These are phyloP conservation scores for Scolanthus callimorphus DNA, from an alignment of 92 coral and sea anemone species.

Conservation along the genomic window DNA sequence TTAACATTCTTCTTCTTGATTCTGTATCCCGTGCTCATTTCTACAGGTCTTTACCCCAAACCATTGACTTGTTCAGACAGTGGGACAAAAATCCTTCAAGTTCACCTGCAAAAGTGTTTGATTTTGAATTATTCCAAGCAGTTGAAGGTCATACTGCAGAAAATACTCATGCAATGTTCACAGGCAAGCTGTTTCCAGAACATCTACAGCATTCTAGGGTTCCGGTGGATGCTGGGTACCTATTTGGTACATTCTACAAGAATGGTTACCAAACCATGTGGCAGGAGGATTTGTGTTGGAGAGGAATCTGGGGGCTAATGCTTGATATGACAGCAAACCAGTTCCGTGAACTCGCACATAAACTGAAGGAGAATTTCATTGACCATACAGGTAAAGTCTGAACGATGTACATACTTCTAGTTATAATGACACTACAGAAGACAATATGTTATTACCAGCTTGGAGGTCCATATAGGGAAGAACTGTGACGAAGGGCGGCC, in stretches of 20 bases:
- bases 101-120: conserved; percentile 54
- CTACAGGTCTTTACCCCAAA: conserved; percentile 86
- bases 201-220: neutral
- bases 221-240: conserved; percentile 25
- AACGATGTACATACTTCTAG: too few relatives aligned
- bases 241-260: conserved; percentile 2
- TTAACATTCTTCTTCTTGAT: conserved; percentile 75
- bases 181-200: conserved; percentile 56
- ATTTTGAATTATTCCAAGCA: conserved; percentile 80
- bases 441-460: too few relatives aligned
- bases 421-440: too few relatives aligned
- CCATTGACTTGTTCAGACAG: conserved; percentile 48
- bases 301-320: conserved; percentile 36
- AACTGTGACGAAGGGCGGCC: too few relatives aligned
- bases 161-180: conserved; percentile 79
- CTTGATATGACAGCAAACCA: conserved; percentile 10
- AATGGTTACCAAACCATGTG: conserved; percentile 59
- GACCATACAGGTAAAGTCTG: conserved; percentile 32
- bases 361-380: conserved; percentile 16
- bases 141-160: conserved; percentile 82
- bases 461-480: too few relatives aligned
- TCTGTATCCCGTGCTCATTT: conserved; percentile 90
- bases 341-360: conserved; percentile 7
- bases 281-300: conserved; percentile 67
- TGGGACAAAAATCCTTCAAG: conserved; percentile 15